phyloP scores from a whole-genome alignment of 1,140 invertebrate genomes.

The Calosoma granatense region DNA sequence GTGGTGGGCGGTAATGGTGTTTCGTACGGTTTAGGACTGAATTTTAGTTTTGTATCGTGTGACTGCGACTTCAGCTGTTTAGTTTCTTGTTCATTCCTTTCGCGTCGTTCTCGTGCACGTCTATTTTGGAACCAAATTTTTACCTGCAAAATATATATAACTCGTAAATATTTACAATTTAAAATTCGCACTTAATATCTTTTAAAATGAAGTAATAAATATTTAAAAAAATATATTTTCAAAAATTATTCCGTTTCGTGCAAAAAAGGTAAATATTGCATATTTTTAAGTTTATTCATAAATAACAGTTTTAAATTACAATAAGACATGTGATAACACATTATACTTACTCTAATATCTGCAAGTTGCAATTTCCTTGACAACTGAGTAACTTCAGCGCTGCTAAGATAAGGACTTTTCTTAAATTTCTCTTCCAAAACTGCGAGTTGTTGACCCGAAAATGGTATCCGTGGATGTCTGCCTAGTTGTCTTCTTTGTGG shows the following conservation, averaged over 20 bases:
- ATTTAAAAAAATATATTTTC: slow-evolving; percentile 8
- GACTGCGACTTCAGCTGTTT: not conserved
- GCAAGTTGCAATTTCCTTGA: slow-evolving; percentile 36
- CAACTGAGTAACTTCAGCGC: slow-evolving; percentile 38
- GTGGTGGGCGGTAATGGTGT: no score
- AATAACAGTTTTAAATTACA: no score
- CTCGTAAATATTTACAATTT: not conserved
- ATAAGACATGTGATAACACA: no score
- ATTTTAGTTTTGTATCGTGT: not conserved
- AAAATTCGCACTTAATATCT: not conserved
- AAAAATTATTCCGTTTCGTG: no score
- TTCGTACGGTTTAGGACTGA: no score
- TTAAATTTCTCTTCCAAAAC: slow-evolving; percentile 42
- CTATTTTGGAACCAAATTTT: slow-evolving; percentile 80
- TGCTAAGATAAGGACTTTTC: slow-evolving; percentile 41
- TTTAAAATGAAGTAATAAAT: not conserved
- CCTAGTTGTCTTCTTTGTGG: slow-evolving; percentile 42
- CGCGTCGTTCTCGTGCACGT: slow-evolving; percentile 56
- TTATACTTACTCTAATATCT: slow-evolving; percentile 35
- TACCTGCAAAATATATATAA: slow-evolving; percentile 46
- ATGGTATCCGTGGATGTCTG: slow-evolving; percentile 41
- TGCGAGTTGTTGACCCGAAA: slow-evolving; percentile 39
- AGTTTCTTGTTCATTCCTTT: slow-evolving; percentile 29
- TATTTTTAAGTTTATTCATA: no score
- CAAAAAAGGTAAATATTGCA: no score